phyloP scores from a whole-genome alignment of 2,797 vertebrate genomes.

The Numenius phaeopus region DNA sequence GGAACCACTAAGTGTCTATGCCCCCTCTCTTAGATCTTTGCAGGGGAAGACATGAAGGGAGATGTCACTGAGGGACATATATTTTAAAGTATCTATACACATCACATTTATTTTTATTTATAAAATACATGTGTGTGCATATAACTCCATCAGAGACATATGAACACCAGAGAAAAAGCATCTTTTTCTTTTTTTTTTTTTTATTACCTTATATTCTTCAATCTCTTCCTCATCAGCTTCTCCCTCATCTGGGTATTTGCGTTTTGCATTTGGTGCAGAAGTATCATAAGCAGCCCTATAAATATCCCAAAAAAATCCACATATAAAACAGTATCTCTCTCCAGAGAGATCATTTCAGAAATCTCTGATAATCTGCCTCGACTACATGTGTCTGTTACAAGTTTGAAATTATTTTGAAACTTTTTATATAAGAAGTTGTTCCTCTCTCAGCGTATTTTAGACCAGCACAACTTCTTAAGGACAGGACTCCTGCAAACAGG shows the following conservation, averaged over 20 bases:
- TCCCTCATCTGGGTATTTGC: conserved; percentile 88
- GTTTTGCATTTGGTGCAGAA: conserved; percentile 83
- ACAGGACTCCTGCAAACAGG: background rate
- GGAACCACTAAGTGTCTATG: rapidly evolving
- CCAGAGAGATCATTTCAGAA: background rate
- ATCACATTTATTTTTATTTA: background rate
- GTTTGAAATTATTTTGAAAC: background rate
- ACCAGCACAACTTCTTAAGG: background rate
- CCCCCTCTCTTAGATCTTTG: background rate
- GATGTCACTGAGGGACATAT: background rate
- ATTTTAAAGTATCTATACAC: background rate
- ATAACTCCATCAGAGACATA: background rate
- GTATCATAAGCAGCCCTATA: conserved; percentile 91
- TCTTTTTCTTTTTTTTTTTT: background rate
- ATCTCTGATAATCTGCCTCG: background rate
- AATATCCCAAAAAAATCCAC: background rate
- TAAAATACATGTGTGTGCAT: background rate
- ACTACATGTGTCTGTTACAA: background rate
- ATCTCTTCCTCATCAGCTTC: conserved; percentile 93
- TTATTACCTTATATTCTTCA: conserved; percentile 91
- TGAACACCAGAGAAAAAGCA: background rate
- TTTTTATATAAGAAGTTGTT: background rate
- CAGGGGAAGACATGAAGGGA: background rate
- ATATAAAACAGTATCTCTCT: background rate
- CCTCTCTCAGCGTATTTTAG: background rate